phyloP scores from a whole-genome alignment of 2,113 vertebrate species.

The Elephantulus edwardii region DNA sequence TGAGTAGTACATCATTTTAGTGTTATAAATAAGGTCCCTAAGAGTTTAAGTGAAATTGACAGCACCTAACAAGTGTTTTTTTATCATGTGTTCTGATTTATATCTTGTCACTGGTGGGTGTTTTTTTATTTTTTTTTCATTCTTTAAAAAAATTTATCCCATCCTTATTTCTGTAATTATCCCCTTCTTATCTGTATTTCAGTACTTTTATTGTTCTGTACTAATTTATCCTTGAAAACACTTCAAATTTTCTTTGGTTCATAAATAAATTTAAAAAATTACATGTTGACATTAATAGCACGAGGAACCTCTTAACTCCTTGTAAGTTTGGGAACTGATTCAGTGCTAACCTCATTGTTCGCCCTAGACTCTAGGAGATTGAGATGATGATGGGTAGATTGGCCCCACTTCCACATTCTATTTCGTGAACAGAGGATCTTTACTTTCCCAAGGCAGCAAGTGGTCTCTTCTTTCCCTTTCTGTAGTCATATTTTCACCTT shows the following conservation, averaged over 20 bases:
- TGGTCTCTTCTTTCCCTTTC: neutral
- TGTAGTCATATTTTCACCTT: neutral
- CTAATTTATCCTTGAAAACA: slow-evolving; percentile 20
- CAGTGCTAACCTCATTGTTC: neutral
- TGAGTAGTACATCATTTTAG: neutral
- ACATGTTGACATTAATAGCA: neutral
- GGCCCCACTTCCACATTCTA: neutral
- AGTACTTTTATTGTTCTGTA: too few relatives aligned
- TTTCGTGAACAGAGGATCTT: slow-evolving; percentile 10
- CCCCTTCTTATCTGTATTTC: neutral
- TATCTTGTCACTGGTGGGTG: neutral
- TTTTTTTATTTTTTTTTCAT: neutral
- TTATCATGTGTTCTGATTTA: slow-evolving; percentile 27
- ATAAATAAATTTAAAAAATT: neutral
- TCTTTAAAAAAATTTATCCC: neutral
- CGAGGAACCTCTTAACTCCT: neutral
- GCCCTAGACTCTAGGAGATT: neutral
- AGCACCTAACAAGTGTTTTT: neutral
- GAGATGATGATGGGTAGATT: neutral
- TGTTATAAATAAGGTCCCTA: neutral
- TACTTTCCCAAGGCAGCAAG: neutral
- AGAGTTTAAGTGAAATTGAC: neutral
- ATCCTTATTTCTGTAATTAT: neutral
- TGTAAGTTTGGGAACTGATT: slow-evolving; percentile 12
- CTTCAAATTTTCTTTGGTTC: slow-evolving; percentile 5